Evolutionary conservation across 2,797 vertebrate genomes (phyloP).

Genomic region (Toxotes lorentzi): DNA sequence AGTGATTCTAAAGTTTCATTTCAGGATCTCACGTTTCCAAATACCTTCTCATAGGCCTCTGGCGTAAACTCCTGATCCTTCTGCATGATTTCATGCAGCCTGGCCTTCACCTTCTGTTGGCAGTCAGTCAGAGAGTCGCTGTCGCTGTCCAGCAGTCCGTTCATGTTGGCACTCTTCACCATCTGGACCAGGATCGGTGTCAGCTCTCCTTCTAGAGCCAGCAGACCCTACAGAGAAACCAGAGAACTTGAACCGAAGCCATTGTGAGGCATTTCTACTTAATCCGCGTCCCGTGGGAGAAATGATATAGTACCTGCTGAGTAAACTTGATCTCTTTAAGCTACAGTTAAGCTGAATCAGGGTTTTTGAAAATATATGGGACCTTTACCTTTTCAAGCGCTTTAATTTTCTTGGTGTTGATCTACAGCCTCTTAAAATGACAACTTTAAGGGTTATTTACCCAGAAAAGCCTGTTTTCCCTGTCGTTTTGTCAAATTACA

Average conservation of each 20-base stretch:
- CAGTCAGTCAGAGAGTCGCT: constrained; percentile 95
- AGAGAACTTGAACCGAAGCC: neutral
- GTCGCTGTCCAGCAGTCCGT: constrained; percentile 95
- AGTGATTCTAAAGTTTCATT: neutral
- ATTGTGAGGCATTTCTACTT: neutral
- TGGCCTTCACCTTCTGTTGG: constrained; percentile 94
- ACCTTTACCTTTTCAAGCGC: neutral
- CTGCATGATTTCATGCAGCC: constrained; percentile 95
- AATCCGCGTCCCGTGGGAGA: neutral
- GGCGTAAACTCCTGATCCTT: constrained; percentile 88
- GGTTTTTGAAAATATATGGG: neutral
- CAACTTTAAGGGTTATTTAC: neutral
- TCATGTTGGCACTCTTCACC: constrained; percentile 99
- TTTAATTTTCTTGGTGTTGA: neutral
- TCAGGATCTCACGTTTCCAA: neutral
- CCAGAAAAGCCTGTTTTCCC: neutral
- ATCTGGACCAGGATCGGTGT: constrained; percentile 98
- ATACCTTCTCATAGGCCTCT: constrained; percentile 86
- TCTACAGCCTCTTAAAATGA: neutral
- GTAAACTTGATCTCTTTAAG: neutral
- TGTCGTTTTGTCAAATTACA: neutral
- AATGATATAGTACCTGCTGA: neutral
- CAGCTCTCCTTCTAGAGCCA: constrained; percentile 95
- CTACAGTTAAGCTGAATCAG: neutral
- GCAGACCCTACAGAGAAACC: constrained; percentile 86